These are phyloP conservation scores for Drosophila mauritiana DNA, from an alignment of 1,140 invertebrate species.

Conservation along the genomic window DNA sequence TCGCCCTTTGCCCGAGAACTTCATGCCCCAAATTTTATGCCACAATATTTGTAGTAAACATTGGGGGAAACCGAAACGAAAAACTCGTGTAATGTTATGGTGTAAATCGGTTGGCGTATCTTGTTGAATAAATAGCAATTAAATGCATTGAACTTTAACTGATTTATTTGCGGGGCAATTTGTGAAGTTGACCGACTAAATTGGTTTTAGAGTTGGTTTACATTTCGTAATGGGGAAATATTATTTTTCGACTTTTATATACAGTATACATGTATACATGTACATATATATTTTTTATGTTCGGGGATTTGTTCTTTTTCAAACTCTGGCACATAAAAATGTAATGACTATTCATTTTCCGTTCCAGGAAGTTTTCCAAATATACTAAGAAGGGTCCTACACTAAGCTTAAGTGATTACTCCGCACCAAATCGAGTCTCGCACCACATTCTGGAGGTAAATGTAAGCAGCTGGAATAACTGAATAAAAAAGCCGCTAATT, in stretches of 20 bases:
- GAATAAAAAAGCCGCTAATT: slow-evolving; percentile 63
- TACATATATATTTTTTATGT: too few relatives aligned
- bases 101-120: slow-evolving; percentile 16
- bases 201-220: not conserved
- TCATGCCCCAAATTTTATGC: slow-evolving; percentile 42
- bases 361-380: not conserved
- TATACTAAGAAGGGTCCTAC: not conserved
- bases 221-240: too few relatives aligned
- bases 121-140: slow-evolving; percentile 26
- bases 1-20: slow-evolving; percentile 8
- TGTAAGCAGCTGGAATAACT: slow-evolving; percentile 50
- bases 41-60: slow-evolving; percentile 24
- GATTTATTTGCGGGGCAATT: slow-evolving; percentile 20
- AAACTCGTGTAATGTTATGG: slow-evolving; percentile 39
- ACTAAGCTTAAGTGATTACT: slow-evolving; percentile 2
- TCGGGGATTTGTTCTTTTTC: not conserved
- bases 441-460: slow-evolving; percentile 11
- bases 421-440: slow-evolving; percentile 3
- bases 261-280: too few relatives aligned
- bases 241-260: too few relatives aligned
- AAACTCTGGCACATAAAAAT: not conserved
- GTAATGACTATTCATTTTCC: not conserved
- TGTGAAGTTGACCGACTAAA: not conserved
- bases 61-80: not conserved
- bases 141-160: slow-evolving; percentile 24